Evolutionary conservation across 2,113 vertebrate species (phyloP).

Genomic region (Coracopsis vasa): DNA sequence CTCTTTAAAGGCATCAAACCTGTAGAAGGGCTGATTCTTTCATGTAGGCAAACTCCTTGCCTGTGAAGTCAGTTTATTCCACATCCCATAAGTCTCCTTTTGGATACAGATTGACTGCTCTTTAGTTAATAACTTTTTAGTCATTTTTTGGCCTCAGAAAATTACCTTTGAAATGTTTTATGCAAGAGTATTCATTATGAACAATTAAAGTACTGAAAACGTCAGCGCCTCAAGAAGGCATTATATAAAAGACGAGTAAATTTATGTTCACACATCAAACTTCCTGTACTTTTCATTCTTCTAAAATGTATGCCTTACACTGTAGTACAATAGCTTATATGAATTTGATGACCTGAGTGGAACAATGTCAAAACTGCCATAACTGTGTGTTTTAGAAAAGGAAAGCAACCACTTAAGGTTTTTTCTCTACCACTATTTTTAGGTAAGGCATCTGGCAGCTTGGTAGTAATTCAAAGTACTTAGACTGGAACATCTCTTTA

Average conservation of each 20-base stretch:
- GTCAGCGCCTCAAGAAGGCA: slow-evolving; percentile 43
- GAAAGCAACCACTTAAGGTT: background rate
- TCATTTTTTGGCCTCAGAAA: slow-evolving; percentile 66
- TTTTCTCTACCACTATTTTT: background rate
- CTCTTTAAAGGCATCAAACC: slow-evolving; percentile 12
- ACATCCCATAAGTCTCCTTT: background rate
- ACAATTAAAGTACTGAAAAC: slow-evolving; percentile 69
- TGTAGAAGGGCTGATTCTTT: background rate
- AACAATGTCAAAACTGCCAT: slow-evolving; percentile 35
- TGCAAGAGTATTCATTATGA: slow-evolving; percentile 66
- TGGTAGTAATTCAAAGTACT: background rate
- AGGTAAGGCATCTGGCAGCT: slow-evolving; percentile 10
- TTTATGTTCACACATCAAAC: slow-evolving; percentile 7
- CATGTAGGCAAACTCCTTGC: background rate
- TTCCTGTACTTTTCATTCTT: slow-evolving; percentile 42
- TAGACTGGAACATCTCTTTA: slow-evolving; percentile 7
- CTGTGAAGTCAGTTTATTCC: slow-evolving; percentile 52
- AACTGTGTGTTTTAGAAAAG: background rate
- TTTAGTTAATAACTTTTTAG: slow-evolving; percentile 64
- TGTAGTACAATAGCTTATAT: background rate
- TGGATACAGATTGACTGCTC: slow-evolving; percentile 57
- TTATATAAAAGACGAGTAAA: slow-evolving; percentile 32
- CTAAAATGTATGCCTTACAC: background rate
- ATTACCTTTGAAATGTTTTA: slow-evolving; percentile 62
- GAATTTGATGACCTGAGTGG: background rate